A percentile compares a stretch with the other conserved stretches of the same genome.
Conservation (phyloP, 2,797 vertebrate species). For the Molossus molossus region DNA sequence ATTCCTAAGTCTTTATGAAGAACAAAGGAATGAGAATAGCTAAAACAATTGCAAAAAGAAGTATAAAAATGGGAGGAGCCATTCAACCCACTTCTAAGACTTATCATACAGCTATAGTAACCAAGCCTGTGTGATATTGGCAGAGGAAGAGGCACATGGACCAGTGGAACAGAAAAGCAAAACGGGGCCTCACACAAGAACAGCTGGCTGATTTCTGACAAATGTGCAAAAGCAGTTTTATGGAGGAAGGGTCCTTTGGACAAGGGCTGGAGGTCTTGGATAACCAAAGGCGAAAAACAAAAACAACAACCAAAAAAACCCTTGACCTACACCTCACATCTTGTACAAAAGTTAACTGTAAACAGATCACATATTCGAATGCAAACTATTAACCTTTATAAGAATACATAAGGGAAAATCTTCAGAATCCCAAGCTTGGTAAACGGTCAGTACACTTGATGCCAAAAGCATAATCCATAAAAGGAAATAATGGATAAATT, state of each 20-base stretch:
- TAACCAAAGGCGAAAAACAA: not conserved
- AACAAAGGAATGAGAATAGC: not conserved
- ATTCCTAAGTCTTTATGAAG: not conserved
- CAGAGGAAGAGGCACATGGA: not conserved
- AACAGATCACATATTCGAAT: not conserved
- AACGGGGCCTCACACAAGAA: not conserved
- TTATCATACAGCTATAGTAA: not conserved
- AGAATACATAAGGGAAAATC: not conserved
- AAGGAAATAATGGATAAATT: not conserved
- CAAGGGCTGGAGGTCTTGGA: not conserved
- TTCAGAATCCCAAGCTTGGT: not conserved
- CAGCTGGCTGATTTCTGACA: not conserved
- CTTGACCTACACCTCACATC: not conserved
- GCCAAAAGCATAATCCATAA: not conserved
- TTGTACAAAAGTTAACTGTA: not conserved
- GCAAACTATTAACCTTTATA: not conserved
- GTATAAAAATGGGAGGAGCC: not conserved
- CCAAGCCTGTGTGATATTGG: not conserved
- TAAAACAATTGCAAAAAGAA: not conserved
- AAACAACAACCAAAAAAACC: not conserved
- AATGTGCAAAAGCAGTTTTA: not conserved
- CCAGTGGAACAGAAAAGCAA: not conserved
- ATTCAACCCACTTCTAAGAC: not conserved
- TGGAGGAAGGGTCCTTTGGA: not conserved
- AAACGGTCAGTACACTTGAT: not conserved